Percentiles rank a stretch among this genome's conserved stretches.
Evolutionary conservation across 2,888 invertebrate species (phyloP).

Genomic region (Drosophila robusta): DNA sequence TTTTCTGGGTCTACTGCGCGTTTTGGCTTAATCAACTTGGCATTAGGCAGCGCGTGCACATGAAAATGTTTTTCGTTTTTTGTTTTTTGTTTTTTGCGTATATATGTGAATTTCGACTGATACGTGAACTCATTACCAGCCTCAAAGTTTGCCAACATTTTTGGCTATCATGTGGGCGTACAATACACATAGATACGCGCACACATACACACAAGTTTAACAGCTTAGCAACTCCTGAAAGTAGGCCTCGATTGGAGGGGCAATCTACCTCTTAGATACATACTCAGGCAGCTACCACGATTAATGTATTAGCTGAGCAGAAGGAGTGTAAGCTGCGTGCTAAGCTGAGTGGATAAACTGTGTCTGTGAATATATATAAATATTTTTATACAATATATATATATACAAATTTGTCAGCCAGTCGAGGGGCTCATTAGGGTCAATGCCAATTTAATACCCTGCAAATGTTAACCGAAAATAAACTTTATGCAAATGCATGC

Average conservation of each 20-base stretch:
- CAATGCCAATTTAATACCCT: background rate
- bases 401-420: slow-evolving; percentile 14
- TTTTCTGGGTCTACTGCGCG: slow-evolving; percentile 16
- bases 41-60: slow-evolving; percentile 42
- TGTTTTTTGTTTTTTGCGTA: slow-evolving; percentile 11
- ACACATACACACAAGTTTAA: slow-evolving; percentile 1
- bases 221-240: slow-evolving; percentile 40
- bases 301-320: slow-evolving; percentile 16
- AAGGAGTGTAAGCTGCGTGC: slow-evolving; percentile 1
- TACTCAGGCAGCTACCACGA: slow-evolving; percentile 16
- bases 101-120: slow-evolving; percentile 7
- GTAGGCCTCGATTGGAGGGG: slow-evolving; percentile 9
- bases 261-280: background rate
- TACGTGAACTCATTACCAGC: slow-evolving; percentile 56
- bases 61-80: slow-evolving; percentile 17
- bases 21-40: slow-evolving; percentile 51
- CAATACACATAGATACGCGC: background rate
- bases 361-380: background rate
- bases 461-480: background rate
- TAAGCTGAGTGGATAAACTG: slow-evolving; percentile 1
- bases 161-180: slow-evolving; percentile 24
- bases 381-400: background rate
- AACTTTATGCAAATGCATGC: too few species aligned
- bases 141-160: slow-evolving; percentile 37
- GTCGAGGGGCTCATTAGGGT: slow-evolving; percentile 19